A percentile compares a stretch with the other conserved stretches of the same genome.
Evolutionary conservation across 2,888 invertebrate genomes (phyloP).

Genomic region (Cyclophora punctaria): DNA sequence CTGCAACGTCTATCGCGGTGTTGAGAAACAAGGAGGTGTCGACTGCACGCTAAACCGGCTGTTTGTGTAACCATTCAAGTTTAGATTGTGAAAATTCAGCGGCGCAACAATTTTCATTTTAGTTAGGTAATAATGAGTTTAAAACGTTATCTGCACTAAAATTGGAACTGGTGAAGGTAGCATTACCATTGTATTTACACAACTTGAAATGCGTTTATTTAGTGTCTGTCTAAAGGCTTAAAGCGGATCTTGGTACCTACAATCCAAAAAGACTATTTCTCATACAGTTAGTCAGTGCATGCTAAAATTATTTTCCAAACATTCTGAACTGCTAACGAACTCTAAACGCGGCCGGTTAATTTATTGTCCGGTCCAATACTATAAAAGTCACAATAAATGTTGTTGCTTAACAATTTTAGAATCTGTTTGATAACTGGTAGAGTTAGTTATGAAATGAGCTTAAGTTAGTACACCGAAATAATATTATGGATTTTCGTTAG

Average conservation of each 20-base stretch:
- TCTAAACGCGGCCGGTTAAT: constrained; percentile 2
- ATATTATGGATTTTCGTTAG: not conserved
- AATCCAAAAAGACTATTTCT: too few species aligned
- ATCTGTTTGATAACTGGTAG: not conserved
- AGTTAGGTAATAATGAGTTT: too few species aligned
- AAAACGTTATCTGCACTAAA: too few species aligned
- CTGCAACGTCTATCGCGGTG: constrained; percentile 54
- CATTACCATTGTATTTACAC: too few species aligned
- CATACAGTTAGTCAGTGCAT: not conserved
- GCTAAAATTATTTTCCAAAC: constrained; percentile 3
- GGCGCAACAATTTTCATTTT: too few species aligned
- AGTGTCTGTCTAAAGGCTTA: too few species aligned
- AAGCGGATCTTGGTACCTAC: too few species aligned
- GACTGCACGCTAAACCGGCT: constrained; percentile 57
- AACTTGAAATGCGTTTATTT: too few species aligned
- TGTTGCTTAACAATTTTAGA: not conserved
- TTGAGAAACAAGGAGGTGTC: constrained; percentile 57
- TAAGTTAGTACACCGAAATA: constrained; percentile 8
- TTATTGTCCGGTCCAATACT: constrained; percentile 2
- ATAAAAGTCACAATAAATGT: not conserved
- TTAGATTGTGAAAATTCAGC: constrained; percentile 60
- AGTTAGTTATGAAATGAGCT: not conserved
- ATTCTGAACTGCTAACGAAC: constrained; percentile 9
- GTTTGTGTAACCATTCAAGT: constrained; percentile 19
- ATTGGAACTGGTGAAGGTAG: too few species aligned